Base-by-base conservation (phyloP, 1,140 invertebrate species). In the Arctopsyche grandis region DNA sequence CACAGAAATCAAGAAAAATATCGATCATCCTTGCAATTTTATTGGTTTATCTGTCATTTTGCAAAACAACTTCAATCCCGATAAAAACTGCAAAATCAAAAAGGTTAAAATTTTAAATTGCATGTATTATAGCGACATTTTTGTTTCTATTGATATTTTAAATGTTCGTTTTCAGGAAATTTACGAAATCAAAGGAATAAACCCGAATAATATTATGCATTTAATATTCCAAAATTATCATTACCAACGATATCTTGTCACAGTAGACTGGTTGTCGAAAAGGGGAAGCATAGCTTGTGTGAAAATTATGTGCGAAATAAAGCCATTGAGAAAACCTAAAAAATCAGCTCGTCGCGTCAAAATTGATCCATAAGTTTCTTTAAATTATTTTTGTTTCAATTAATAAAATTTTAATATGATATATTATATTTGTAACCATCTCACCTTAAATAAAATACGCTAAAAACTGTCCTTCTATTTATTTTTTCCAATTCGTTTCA, bases 51-150 rank as follows among this genome's bases (percentile, higher is more conserved):
- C 44, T 12, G 5, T 38, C 5, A 9, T 76, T 7, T 60, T 80
- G 16, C 48, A 56, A 1, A 75, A 46, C 12, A 38, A 5, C 52
- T 29, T 69, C 3, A 71, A 75, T 7, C 16, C 52, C 22, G 66
- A 70, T 19, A 76, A 76, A 19, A 75, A 76, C 9, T 80, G 79
- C 48, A 0, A 19, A 1, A 43, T 80, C 52, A 76, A 76, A 76
- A 69, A 75, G 46, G 79, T 80, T n/a, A n/a, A n/a, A 76, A 26
- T 26, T 4, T n/a, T 4, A 1, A 14, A 70, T 26, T 10, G 3
- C 9, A 22, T 52, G 1, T 52, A 14, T 52, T 52, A 1, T 52
- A 1, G 3, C 1, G 7, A 66, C 3, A 66, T 22, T 22, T 16
- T 10, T 29, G 19, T 5, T 69, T 9, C 26, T 24, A 22, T 44